Evolutionary conservation across 2,113 vertebrate genomes (phyloP), one percentile per base, ranked within the genome.

Genomic region (Trinectes maculatus): DNA sequence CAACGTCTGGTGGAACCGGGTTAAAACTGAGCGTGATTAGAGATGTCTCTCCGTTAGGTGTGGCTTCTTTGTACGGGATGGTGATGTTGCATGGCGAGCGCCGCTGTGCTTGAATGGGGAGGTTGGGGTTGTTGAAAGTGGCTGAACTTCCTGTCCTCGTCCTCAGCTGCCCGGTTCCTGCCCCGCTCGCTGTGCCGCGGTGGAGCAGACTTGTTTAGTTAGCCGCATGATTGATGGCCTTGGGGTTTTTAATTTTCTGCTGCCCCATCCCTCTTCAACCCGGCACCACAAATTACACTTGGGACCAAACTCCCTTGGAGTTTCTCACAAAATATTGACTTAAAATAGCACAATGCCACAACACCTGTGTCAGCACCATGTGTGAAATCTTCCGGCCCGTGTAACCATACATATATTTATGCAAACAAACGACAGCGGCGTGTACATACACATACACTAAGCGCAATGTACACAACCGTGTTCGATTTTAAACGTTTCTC

Each of bases 161-260:
- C 80, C 66, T 79, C 55, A 36, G 71, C 69, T 47, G 59, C 33
- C 71, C 47, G 83, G 70, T 84, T 61, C 25, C 69, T 79, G 71
- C 76, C 78, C 76, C 52, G 79, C 63, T 71, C 26, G 8, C 57
- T 37, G 51, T 74, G 79, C 83, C 69, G 6, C 83, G 56, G 80
- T 25, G 31, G n/a, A 78, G 74, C 26, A 24, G 37, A 42, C 46
- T 79, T 89, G 88, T 89, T 91, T 89, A 68, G 86, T 87, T 81
- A 79, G 69, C 59, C 42, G 2, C 72, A 34, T 88, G 85, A 91
- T 90, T 90, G 84, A 90, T 83, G 77, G 67, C 67, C 65, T 79
- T 85, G 80, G 81, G 71, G 83, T 85, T 89, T 91, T 88, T 80
- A 91, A 88, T 86, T 60, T 66, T 74, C 77, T 76, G 71, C 78